Evolutionary conservation across 2,888 invertebrate genomes (phyloP).

Genomic region (Athalia cordata): DNA sequence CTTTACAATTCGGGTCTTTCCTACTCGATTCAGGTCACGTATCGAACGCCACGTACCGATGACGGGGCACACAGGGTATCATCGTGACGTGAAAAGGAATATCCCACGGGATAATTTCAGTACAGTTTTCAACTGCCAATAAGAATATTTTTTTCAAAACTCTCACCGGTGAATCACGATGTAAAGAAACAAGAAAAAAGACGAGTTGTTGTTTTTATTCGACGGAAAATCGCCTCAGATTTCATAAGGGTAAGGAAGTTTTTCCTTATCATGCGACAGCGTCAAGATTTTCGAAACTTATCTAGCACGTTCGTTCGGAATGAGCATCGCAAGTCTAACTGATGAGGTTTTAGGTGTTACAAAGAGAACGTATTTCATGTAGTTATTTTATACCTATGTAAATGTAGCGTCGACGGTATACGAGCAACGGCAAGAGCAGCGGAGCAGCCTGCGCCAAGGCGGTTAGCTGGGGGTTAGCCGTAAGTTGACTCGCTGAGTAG

Average conservation of each 20-base stretch:
- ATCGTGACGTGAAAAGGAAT: constrained; percentile 39
- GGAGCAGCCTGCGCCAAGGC: not conserved
- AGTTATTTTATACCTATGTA: constrained; percentile 2
- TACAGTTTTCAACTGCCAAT: constrained; percentile 20
- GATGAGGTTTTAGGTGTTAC: too few relatives aligned
- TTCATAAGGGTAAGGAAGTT: too few relatives aligned
- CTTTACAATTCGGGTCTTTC: constrained; percentile 26
- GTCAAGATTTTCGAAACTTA: too few relatives aligned
- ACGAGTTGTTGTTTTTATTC: too few relatives aligned
- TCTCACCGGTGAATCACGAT: not conserved
- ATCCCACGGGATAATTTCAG: constrained; percentile 31
- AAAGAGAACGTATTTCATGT: too few relatives aligned
- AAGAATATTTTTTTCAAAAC: constrained; percentile 11
- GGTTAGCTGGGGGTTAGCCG: constrained; percentile 39
- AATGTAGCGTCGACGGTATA: not conserved
- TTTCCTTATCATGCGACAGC: too few relatives aligned
- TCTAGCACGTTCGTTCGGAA: too few relatives aligned
- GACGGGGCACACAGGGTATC: constrained; percentile 21
- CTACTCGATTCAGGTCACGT: constrained; percentile 31
- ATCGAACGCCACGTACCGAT: constrained; percentile 26
- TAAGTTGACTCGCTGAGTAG: constrained; percentile 41
- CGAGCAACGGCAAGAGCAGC: not conserved
- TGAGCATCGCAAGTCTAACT: too few relatives aligned
- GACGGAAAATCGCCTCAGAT: too few relatives aligned
- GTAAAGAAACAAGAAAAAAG: not conserved